Base-by-base conservation (phyloP, 1,140 invertebrate species). In the Drosophila simulans region DNA sequence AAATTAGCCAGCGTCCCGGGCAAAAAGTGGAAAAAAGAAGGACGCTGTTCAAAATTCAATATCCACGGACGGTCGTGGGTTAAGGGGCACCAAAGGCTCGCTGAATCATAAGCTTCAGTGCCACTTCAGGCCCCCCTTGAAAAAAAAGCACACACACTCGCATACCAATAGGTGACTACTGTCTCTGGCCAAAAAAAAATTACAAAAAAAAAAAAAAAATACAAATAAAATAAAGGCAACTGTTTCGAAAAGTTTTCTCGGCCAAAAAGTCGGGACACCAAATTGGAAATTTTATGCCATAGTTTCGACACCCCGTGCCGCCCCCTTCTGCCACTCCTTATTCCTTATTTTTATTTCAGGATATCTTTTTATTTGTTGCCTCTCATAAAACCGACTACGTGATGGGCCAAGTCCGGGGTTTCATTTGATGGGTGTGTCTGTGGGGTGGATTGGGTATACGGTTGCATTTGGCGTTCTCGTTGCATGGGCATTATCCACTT, bases 201-300 rank as follows among this genome's bases (percentile, higher is more conserved):
- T 11, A 3, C 22, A 25, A n/a, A n/a, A 1, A 35, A 39, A 39
- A 4, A 39, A 39, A 13, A 4, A 13, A 31, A 10, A 31, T 31
- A 31, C 8, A 2, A 34, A 37, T 15, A n/a, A 17, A 56, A 66
- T 25, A 25, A 15, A 31, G 51, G 63, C 40, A 46, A 55, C 40
- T 46, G 64, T 80, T 72, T 59, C 62, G 73, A 70, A 76, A 85
- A 85, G 73, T 85, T 85, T 80, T 31, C 64, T 49, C 53, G 76
- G 55, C 64, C 80, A 45, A 86, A 80, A 81, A 80, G 82, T 73
- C 82, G 77, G 86, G 81, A 80, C 63, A 73, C 77, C 82, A 85
- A 85, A 85, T 85, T 85, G 82, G 81, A 86, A 78, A 85, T 85
- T 85, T 81, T 86, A 86, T 85, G 82, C 82, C 70, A 78, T 84